Base-by-base conservation (phyloP, 2,888 invertebrate species). In the Hesperia comma region DNA sequence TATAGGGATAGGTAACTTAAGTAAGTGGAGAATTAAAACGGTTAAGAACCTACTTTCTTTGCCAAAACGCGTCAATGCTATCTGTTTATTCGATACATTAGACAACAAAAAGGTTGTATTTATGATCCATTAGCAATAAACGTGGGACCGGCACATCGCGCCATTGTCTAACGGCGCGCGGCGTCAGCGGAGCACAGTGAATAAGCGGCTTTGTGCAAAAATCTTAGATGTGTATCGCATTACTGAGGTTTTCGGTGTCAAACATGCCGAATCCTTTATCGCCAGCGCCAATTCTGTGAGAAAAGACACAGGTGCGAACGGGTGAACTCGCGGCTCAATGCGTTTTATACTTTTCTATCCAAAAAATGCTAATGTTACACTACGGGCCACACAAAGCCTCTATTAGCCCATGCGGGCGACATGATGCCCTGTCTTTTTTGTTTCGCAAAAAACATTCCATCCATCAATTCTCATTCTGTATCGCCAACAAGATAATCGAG, bases 401-500 rank as follows among this genome's bases (percentile, higher is more conserved):
- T 76, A 80, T 26, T 79, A 78, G 80, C 75, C 71, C 69, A 84
- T 84, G 86, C 82, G 84, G 84, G 84, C 74, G 83, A 80, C 80
- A 78, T 79, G 80, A 72, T 77, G 80, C 61, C 49, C 43, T 54
- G 8, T 51, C 15, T 53, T 84, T 82, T 80, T 81, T 70, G 69
- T 72, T 73, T 70, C 73, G 77, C 79, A 78, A 80, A 79, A 78
- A 78, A 75, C 62, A 60, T 71, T 70, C 72, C 70, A 77, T 77
- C 79, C 76, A 78, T 77, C 80, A 79, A 82, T 76, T 81, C 75
- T 73, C 71, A 77, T 71, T 71, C 69, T 74, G 73, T 75, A 77
- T 85, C 83, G 85, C 84, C 85, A 86, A 85, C 85, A 84, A 83
- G 83, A 82, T 89, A 89, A 90, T 90, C 89, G 88, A 82, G 82